Conservation (phyloP, 2,113 vertebrate species). For the Candoia aspera region DNA sequence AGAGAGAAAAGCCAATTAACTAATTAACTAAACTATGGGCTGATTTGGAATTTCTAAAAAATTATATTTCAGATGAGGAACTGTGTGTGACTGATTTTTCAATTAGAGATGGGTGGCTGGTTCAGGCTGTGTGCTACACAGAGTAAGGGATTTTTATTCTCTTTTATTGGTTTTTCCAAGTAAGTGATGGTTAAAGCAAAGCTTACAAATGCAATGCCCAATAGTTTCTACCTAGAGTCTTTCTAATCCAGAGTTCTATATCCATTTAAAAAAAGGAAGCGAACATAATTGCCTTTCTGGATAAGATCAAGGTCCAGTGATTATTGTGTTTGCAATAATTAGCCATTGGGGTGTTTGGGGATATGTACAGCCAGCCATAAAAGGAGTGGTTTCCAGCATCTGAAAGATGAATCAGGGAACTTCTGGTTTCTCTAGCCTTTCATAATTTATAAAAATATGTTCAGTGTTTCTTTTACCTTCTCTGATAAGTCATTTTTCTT, state of each 20-base stretch:
- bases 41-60: background rate
- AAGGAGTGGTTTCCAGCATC: background rate
- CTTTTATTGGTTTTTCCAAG: background rate
- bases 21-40: background rate
- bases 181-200: background rate
- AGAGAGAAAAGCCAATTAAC: background rate
- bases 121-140: background rate
- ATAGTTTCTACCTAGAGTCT: background rate
- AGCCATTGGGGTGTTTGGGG: background rate
- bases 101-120: background rate
- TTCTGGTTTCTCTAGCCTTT: background rate
- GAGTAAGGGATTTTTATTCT: background rate
- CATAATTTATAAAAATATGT: background rate
- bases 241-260: background rate
- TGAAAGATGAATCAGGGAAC: background rate
- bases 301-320: background rate
- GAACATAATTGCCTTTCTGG: background rate
- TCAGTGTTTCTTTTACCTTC: background rate
- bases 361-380: background rate
- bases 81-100: background rate
- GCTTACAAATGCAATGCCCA: background rate
- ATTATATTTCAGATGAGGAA: background rate
- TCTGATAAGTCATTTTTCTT: background rate
- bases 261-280: background rate
- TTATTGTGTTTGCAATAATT: background rate